Base-by-base conservation (phyloP, 2,888 invertebrate species). In the Timema cristinae region DNA sequence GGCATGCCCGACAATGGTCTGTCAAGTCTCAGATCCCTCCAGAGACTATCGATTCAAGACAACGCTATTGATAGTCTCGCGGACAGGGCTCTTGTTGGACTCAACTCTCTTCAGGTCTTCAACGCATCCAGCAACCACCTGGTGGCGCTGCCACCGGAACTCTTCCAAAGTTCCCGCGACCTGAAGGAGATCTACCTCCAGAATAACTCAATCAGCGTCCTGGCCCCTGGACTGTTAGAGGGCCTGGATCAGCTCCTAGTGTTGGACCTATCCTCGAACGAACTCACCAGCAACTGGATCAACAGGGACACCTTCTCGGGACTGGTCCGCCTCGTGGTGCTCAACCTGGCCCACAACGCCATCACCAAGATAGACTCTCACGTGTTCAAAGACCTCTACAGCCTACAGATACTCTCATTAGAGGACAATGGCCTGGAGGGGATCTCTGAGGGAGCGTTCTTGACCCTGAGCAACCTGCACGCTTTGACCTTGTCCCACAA, bases 41-140 rank as follows among this genome's bases (percentile, higher is more conserved):
- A 88, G 77, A 87, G 87, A 79, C 83, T 95, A 73, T 87, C 88
- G 80, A 82, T 94, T 70, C 89, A 93, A 82, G 89, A 92, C 80
- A 94, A 94, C 81, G 88, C 88, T 77, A 87, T 94, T 78, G 88
- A 89, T 52, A 87, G 88, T 63, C 86, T 93, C 15, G 91, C 89
- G 7, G 92, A 93, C 80, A 86, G 91, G 67, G 90, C 92, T 56
- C 88, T 94, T 76, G 87, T 87, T 63, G 91, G 91, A 51, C 83
- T 94, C 75, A 86, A 84, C 76, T 86, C 88, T 74, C 82, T 94
- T 75, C 88, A 88, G 79, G 85, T 89, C 69, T 84, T 95, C 54
- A 93, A 94, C 83, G 82, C 94, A 78, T 91, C 93, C 50, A 90
- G 90, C 77, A 95, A 95, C 81, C 87, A 88, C 75, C 83, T 95